These are phyloP conservation scores for Stictonetta naevosa DNA, from an alignment of 2,113 vertebrate genomes.

Conservation along the genomic window DNA sequence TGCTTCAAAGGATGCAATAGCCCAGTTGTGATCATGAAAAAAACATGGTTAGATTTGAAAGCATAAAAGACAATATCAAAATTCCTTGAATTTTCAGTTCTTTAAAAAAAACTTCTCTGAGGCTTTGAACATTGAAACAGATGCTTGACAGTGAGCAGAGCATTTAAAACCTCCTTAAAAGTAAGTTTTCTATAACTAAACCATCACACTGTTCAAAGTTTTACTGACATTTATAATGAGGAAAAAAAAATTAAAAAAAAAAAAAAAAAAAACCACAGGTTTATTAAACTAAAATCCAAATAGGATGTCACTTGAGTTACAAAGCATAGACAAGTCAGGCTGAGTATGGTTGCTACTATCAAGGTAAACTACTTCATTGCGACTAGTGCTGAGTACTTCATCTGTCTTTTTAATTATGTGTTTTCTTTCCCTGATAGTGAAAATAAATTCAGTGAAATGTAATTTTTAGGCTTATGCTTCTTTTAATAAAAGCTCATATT, in stretches of 20 bases:
- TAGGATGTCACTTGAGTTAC: neutral
- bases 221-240: neutral
- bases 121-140: neutral
- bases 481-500: conserved; percentile 20
- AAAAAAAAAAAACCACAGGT: neutral
- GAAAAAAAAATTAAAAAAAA: neutral
- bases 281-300: neutral
- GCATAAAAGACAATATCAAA: neutral
- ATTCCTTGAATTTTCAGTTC: neutral
- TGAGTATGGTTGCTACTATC: neutral
- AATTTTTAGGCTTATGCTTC: neutral
- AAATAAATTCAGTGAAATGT: conserved; percentile 6
- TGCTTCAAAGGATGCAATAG: conserved; percentile 26
- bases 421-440: neutral
- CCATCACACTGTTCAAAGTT: neutral
- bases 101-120: neutral
- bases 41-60: conserved; percentile 15
- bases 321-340: neutral
- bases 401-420: neutral
- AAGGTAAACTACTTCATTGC: neutral
- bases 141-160: neutral
- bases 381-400: neutral
- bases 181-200: neutral
- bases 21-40: conserved; percentile 35
- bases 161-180: neutral